These are phyloP conservation scores for Egretta garzetta DNA, from an alignment of 2,113 vertebrate species.

Conservation along the genomic window DNA sequence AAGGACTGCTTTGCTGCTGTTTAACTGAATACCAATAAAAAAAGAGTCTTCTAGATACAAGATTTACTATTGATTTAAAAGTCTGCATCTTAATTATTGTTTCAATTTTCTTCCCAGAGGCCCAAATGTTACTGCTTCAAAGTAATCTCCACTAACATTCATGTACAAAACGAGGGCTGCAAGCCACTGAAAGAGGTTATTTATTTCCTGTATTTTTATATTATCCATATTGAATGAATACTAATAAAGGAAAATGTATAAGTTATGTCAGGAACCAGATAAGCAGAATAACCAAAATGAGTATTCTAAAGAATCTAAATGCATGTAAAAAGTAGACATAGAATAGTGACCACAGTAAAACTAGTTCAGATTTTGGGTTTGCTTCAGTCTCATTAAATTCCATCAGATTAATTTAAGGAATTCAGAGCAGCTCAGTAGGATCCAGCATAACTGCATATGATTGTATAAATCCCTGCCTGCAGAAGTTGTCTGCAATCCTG, in stretches of 20 bases:
- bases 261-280: not conserved
- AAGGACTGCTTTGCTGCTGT: not conserved
- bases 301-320: not conserved
- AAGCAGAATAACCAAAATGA: not conserved
- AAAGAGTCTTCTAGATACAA: not conserved
- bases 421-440: not conserved
- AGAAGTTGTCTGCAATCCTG: not conserved
- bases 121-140: not conserved
- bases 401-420: not conserved
- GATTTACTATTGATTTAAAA: not conserved
- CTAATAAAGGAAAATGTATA: not conserved
- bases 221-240: not conserved
- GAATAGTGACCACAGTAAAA: not conserved
- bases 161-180: not conserved
- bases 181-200: not conserved
- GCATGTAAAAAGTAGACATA: not conserved
- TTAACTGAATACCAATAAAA: conserved; percentile 51
- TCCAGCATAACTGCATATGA: not conserved
- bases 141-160: not conserved
- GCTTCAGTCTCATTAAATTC: not conserved
- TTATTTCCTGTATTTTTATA: not conserved
- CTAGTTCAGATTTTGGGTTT: not conserved
- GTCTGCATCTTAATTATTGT: not conserved
- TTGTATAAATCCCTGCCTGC: not conserved
- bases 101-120: not conserved